These are phyloP conservation scores for Ochotona princeps DNA, from an alignment of 2,113 vertebrate species.

Conservation along the genomic window DNA sequence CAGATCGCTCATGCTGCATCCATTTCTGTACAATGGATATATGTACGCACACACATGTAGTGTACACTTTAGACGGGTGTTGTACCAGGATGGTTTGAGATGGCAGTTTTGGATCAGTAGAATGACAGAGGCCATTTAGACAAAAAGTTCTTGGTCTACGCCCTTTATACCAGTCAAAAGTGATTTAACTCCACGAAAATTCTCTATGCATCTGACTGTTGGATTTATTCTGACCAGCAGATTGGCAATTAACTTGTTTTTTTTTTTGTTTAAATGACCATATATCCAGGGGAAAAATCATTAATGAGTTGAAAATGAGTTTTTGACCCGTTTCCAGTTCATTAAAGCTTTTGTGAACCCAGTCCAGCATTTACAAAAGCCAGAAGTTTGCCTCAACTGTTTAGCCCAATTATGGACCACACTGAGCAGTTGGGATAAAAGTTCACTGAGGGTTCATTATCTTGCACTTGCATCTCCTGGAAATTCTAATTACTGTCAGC, in stretches of 20 bases:
- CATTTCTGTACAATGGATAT: background rate
- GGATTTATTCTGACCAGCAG: conserved; percentile 71
- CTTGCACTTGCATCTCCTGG: conserved; percentile 82
- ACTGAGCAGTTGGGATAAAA: conserved; percentile 76
- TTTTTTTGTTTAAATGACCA: conserved; percentile 74
- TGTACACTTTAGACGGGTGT: background rate
- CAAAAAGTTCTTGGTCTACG: background rate
- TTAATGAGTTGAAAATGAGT: conserved; percentile 87
- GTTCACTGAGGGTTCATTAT: conserved; percentile 85
- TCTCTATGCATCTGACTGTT: conserved; percentile 61
- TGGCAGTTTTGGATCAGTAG: background rate
- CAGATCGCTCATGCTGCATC: background rate
- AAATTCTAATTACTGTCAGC: conserved; percentile 88
- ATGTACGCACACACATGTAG: background rate
- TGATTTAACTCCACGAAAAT: conserved; percentile 55
- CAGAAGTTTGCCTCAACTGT: conserved; percentile 85
- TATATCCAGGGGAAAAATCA: conserved; percentile 81
- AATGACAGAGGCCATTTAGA: background rate
- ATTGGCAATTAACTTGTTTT: conserved; percentile 69
- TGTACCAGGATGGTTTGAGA: background rate
- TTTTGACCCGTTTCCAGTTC: conserved; percentile 88
- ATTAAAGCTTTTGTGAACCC: conserved; percentile 87
- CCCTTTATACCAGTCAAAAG: background rate
- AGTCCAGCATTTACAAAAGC: conserved; percentile 83
- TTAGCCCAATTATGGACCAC: conserved; percentile 84